Percentiles rank a stretch among this genome's conserved stretches.
Evolutionary conservation across 2,797 vertebrate genomes (phyloP).

Genomic region (Trachops cirrhosus): DNA sequence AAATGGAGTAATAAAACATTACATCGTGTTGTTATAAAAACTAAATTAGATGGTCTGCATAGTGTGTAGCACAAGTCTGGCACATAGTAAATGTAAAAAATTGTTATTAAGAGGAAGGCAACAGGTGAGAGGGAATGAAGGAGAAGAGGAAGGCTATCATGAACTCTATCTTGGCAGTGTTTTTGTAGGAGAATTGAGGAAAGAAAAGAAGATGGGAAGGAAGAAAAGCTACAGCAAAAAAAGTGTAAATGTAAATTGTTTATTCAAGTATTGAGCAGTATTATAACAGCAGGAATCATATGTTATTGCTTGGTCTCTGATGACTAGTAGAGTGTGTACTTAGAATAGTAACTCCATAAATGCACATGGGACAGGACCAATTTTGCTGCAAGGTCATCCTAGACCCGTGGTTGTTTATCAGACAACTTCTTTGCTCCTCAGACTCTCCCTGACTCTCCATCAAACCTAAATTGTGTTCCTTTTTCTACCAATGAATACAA

Average conservation of each 20-base stretch:
- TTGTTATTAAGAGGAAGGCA: not conserved
- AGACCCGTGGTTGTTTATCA: not conserved
- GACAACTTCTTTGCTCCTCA: not conserved
- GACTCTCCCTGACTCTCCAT: not conserved
- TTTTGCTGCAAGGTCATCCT: not conserved
- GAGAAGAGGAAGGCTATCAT: not conserved
- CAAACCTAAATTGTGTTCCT: not conserved
- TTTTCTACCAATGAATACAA: not conserved
- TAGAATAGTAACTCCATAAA: not conserved
- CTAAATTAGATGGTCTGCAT: not conserved
- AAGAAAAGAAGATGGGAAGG: not conserved
- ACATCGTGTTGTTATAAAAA: not conserved
- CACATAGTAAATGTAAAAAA: slow-evolving; percentile 13
- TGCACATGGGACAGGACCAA: not conserved
- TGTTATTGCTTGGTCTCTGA: not conserved
- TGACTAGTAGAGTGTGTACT: not conserved
- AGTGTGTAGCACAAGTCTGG: not conserved
- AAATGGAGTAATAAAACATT: not conserved
- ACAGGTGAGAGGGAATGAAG: not conserved
- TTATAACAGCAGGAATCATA: not conserved
- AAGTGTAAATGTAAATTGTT: not conserved
- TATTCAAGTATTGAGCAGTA: not conserved
- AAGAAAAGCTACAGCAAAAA: not conserved
- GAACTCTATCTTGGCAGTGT: not conserved
- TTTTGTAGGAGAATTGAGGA: not conserved